Evolutionary conservation across 2,113 vertebrate species (phyloP).

Genomic region (Pygoscelis adeliae): DNA sequence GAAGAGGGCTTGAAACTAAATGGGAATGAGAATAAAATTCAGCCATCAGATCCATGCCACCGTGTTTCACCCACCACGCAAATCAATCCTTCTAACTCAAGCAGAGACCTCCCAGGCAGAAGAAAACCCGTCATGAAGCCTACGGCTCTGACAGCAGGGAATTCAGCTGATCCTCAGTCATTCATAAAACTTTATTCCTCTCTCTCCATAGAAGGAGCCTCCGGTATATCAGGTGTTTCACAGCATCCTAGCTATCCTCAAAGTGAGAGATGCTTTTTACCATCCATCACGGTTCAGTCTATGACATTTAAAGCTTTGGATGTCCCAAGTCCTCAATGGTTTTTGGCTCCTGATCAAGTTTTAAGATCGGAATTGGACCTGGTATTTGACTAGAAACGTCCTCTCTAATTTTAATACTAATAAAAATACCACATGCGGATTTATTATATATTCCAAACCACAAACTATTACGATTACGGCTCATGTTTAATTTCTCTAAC

Average conservation of each 20-base stretch:
- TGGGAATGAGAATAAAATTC: slow-evolving; percentile 2
- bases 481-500: not conserved
- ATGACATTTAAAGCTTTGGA: not conserved
- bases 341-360: not conserved
- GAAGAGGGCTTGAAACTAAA: slow-evolving; percentile 88
- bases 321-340: not conserved
- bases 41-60: not conserved
- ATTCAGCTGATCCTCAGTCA: not conserved
- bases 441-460: not conserved
- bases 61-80: not conserved
- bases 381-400: not conserved
- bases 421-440: not conserved
- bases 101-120: not conserved
- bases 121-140: not conserved
- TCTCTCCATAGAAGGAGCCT: not conserved
- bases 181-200: not conserved
- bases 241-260: not conserved
- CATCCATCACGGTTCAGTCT: not conserved
- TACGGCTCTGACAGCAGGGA: not conserved
- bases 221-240: not conserved
- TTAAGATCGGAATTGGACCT: not conserved
- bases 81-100: not conserved
- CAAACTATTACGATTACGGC: not conserved
- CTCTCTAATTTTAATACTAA: not conserved
- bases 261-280: not conserved